Evolutionary conservation across 1,140 invertebrate species (phyloP).

Genomic region (Neuroterus valhalla): DNA sequence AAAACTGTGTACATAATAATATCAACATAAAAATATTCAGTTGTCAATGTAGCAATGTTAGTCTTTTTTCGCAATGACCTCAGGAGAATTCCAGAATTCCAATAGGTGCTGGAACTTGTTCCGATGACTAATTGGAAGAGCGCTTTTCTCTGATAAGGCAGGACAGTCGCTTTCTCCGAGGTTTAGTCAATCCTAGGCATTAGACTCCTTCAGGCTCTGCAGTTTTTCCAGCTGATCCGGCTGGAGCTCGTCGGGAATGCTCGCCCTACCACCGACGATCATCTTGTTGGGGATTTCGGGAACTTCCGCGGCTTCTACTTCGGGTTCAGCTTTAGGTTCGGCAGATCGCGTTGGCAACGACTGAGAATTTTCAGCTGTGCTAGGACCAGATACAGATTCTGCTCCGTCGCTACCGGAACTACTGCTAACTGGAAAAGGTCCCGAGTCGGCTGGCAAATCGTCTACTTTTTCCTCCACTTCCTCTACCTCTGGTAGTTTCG

Average conservation of each 20-base stretch:
- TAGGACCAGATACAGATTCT: slow-evolving; percentile 69
- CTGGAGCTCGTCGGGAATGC: slow-evolving; percentile 89
- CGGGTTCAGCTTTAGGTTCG: slow-evolving; percentile 50
- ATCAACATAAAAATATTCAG: slow-evolving; percentile 64
- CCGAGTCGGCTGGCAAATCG: slow-evolving; percentile 73
- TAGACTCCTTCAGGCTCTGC: slow-evolving; percentile 90
- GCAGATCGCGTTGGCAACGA: slow-evolving; percentile 66
- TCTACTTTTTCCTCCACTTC: slow-evolving; percentile 62
- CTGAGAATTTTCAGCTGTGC: slow-evolving; percentile 79
- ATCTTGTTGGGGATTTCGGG: slow-evolving; percentile 77
- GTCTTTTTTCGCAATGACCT: slow-evolving; percentile 64
- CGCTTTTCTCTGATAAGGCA: slow-evolving; percentile 67
- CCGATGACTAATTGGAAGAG: slow-evolving; percentile 70
- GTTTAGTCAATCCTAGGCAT: slow-evolving; percentile 81
- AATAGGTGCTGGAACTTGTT: slow-evolving; percentile 70
- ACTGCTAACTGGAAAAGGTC: slow-evolving; percentile 77
- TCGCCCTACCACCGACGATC: slow-evolving; percentile 82
- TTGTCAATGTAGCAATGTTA: slow-evolving; percentile 48
- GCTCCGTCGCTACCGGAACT: slow-evolving; percentile 79
- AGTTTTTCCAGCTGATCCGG: slow-evolving; percentile 88
- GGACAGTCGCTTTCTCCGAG: slow-evolving; percentile 64
- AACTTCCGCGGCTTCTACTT: slow-evolving; percentile 58
- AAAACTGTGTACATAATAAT: slow-evolving; percentile 65
- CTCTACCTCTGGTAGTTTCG: slow-evolving; percentile 35
- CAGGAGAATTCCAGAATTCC: slow-evolving; percentile 70